A percentile compares a stretch with the other conserved stretches of the same genome.
Evolutionary conservation across 1,140 invertebrate species (phyloP).

Genomic region (Brachystomella parvula): DNA sequence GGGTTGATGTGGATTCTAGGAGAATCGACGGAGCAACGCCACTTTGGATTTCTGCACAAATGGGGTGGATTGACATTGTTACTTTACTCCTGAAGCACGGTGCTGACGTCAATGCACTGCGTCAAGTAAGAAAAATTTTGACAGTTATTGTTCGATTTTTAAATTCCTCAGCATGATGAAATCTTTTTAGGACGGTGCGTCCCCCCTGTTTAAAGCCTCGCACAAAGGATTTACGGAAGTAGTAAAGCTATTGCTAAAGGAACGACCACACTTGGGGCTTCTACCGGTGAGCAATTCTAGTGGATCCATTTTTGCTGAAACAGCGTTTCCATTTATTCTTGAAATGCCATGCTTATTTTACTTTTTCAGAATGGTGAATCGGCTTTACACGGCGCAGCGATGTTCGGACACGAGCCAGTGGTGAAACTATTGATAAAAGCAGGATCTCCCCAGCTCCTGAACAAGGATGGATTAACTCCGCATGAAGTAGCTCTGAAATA

Average conservation of each 20-base stretch:
- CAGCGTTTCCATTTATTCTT: neutral
- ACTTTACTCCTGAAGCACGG: slow-evolving; percentile 64
- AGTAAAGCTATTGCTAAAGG: slow-evolving; percentile 72
- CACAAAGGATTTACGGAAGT: slow-evolving; percentile 85
- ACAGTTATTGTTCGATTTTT: neutral
- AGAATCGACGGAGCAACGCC: slow-evolving; percentile 76
- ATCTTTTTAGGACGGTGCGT: slow-evolving; percentile 71
- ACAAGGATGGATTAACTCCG: slow-evolving; percentile 60
- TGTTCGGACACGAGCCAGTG: slow-evolving; percentile 74
- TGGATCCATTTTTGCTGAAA: neutral
- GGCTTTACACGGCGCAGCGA: slow-evolving; percentile 76
- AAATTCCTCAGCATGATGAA: slow-evolving; percentile 29
- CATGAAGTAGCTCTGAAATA: slow-evolving; percentile 34
- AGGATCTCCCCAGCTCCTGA: slow-evolving; percentile 58
- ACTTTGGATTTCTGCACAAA: slow-evolving; percentile 87
- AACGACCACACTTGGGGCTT: slow-evolving; percentile 67
- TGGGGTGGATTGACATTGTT: slow-evolving; percentile 78
- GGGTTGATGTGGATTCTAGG: slow-evolving; percentile 59
- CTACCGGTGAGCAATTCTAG: slow-evolving; percentile 59
- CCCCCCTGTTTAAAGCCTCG: slow-evolving; percentile 82
- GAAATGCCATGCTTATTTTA: slow-evolving; percentile 1
- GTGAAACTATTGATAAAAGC: slow-evolving; percentile 65
- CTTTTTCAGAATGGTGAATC: slow-evolving; percentile 74
- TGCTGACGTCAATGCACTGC: slow-evolving; percentile 66
- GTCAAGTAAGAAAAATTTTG: slow-evolving; percentile 50